phyloP scores from a whole-genome alignment of 2,888 invertebrate genomes.

The Apodemia hepburni region DNA sequence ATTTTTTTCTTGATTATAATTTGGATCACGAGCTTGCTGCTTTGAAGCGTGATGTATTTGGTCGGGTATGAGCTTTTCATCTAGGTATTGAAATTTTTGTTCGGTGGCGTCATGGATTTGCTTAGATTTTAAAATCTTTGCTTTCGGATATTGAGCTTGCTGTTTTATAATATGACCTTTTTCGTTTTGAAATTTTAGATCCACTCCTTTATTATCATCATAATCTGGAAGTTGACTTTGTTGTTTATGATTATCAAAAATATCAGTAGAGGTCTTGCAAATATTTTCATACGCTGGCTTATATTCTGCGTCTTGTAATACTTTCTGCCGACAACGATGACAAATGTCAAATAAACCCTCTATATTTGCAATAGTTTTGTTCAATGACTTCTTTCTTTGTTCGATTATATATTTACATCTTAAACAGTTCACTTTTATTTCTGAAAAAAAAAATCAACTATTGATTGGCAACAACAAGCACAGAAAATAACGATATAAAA shows the following conservation, averaged over 20 bases:
- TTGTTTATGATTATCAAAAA: neutral
- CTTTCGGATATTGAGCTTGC: neutral
- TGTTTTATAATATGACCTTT: too few species aligned
- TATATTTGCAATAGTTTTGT: conserved; percentile 38
- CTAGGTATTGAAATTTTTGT: neutral
- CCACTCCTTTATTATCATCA: neutral
- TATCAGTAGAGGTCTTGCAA: neutral
- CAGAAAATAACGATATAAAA: too few species aligned
- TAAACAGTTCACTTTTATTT: conserved; percentile 42
- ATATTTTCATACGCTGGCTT: conserved; percentile 45
- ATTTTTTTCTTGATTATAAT: neutral
- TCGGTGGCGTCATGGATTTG: neutral
- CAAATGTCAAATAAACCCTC: conserved; percentile 48
- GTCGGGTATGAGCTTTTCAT: too few species aligned
- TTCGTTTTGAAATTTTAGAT: neutral
- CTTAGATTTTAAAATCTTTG: neutral
- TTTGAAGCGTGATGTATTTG: too few species aligned
- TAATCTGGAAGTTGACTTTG: neutral
- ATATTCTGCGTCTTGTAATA: conserved; percentile 35
- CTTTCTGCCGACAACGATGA: conserved; percentile 45
- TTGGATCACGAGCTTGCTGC: too few species aligned
- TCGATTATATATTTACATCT: conserved; percentile 49
- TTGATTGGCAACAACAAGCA: neutral
- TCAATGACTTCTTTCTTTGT: conserved; percentile 42
- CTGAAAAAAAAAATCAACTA: conserved; percentile 9